phyloP scores from a whole-genome alignment of 2,113 vertebrate genomes.

The Orcinus orca region DNA sequence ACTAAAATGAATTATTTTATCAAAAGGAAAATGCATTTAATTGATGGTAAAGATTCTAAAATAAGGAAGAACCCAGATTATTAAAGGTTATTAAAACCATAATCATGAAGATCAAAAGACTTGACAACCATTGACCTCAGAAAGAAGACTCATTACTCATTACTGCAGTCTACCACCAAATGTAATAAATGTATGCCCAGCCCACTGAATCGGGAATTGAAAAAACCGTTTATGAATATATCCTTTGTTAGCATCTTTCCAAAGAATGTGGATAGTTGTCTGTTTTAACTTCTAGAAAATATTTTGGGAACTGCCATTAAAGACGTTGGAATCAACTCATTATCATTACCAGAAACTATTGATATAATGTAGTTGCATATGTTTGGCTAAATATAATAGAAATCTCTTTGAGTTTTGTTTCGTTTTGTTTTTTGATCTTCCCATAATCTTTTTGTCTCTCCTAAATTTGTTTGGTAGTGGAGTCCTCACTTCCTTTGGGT shows the following conservation, averaged over 20 bases:
- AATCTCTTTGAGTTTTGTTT: neutral
- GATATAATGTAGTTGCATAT: neutral
- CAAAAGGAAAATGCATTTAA: neutral
- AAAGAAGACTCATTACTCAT: neutral
- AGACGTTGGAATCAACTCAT: neutral
- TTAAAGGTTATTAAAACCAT: neutral
- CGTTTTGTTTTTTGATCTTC: neutral
- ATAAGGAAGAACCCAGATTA: neutral
- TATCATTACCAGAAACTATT: neutral
- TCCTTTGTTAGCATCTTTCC: neutral
- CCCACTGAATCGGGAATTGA: neutral
- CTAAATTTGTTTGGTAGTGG: neutral
- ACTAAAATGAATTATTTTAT: neutral
- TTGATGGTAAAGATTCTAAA: neutral
- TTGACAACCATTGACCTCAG: neutral
- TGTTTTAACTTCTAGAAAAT: neutral
- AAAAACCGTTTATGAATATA: neutral
- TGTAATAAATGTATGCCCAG: neutral
- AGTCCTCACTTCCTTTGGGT: neutral
- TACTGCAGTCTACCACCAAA: neutral
- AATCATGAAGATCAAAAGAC: neutral
- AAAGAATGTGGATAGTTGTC: neutral
- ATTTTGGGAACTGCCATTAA: neutral
- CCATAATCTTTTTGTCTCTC: neutral
- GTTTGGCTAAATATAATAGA: neutral